Base-by-base conservation (phyloP, 2,797 vertebrate species). In the Acanthurus leucopareius region DNA sequence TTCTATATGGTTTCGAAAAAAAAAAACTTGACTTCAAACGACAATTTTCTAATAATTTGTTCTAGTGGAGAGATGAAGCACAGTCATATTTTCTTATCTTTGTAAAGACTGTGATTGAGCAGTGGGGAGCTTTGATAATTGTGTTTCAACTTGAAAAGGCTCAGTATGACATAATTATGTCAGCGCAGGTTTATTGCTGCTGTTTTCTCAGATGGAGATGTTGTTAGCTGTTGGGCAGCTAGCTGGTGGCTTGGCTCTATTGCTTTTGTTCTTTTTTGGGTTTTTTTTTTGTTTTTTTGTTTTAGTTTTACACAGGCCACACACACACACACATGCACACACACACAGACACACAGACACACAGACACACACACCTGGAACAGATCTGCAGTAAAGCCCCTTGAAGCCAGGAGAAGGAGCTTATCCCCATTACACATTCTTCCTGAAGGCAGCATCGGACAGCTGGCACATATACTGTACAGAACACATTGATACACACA, bases 351-450 rank as follows among this genome's bases (percentile, higher is more conserved):
- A 59, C 47, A 58, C 40, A 75, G 49, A 59, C 77, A 48, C 22
- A 53, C 53, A 68, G 54, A 67, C 71, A 81, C 65, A 86, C 80
- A 86, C 84, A 90, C 89, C 89, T 92, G 91, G 91, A 93, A 84
- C 71, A 89, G 86, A 91, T 88, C 89, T 89, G 69, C 66, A 70
- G 73, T 73, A 85, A 90, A 88, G 84, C 86, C 1, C 81, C 85
- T 86, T 52, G 66, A 89, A 90, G 87, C 88, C 87, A 90, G 79
- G 81, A 85, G 86, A 87, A 88, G 68, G 71, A 86, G 89, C 90
- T 94, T 93, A 90, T 91, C 90, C 90, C 81, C 66, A 85, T 88
- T 92, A 90, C 88, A 90, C 84, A 91, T 87, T 91, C 74, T 87
- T 93, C 86, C 89, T 79, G 80, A 83, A 85, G 91, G 88, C 86